phyloP scores from a whole-genome alignment of 2,113 vertebrate genomes.

The Neolamprologus variostigma region DNA sequence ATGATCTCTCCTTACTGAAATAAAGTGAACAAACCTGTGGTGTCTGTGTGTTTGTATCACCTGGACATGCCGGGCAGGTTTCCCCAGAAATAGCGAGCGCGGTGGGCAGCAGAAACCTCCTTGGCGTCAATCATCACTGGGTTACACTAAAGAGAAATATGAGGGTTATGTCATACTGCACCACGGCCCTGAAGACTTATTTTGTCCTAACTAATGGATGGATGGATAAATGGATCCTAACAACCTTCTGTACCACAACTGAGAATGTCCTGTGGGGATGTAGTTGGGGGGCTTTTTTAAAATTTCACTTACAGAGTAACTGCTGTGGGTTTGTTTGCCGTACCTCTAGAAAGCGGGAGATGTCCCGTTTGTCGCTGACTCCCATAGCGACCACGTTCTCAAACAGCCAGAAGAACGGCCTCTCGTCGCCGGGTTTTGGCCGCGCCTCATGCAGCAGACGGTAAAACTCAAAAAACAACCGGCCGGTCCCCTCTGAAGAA shows the following conservation, averaged over 20 bases:
- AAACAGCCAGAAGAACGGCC: conserved; percentile 99
- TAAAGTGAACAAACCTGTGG: not conserved
- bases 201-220: not conserved
- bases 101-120: conserved; percentile 94
- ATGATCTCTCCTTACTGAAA: not conserved
- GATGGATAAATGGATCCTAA: not conserved
- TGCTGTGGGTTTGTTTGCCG: not conserved
- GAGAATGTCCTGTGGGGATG: not conserved
- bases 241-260: not conserved
- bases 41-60: conserved; percentile 52
- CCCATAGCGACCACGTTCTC: conserved; percentile 99
- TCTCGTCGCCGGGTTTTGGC: conserved; percentile 87
- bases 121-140: conserved; percentile 98
- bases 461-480: conserved; percentile 98
- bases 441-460: conserved; percentile 94
- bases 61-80: conserved; percentile 98
- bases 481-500: conserved; percentile 87
- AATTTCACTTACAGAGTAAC: not conserved
- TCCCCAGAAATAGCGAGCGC: conserved; percentile 96
- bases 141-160: conserved; percentile 75
- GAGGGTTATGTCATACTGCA: not conserved
- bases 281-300: accelerated
- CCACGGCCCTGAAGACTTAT: not conserved
- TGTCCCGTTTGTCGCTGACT: conserved; percentile 97
- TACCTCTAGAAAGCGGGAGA: conserved; percentile 97